phyloP scores from a whole-genome alignment of 2,888 invertebrate genomes.

The Idaea straminata region DNA sequence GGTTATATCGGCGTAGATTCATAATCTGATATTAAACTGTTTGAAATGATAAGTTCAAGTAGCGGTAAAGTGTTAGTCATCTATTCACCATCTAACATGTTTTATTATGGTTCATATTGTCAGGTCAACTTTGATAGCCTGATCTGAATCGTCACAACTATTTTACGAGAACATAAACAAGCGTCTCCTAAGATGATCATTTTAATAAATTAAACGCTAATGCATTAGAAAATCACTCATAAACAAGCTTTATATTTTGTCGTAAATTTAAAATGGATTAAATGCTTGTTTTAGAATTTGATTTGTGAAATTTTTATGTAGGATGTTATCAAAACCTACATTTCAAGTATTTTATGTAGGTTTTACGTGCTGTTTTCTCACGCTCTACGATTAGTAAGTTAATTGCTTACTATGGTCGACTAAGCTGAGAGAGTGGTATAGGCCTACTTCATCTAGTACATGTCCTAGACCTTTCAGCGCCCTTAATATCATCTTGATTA shows the following conservation, averaged over 20 bases:
- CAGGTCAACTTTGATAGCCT: slow-evolving; percentile 1
- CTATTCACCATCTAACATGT: neutral
- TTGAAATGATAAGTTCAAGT: neutral
- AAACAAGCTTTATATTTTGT: neutral
- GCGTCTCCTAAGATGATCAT: neutral
- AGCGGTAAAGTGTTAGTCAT: slow-evolving; percentile 5
- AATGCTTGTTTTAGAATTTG: neutral
- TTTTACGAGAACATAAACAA: neutral
- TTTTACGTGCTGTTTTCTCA: slow-evolving; percentile 10
- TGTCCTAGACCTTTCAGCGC: too few species aligned
- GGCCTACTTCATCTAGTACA: too few species aligned
- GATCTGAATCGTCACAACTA: neutral
- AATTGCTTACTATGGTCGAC: too few species aligned
- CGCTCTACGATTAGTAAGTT: neutral
- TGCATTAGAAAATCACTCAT: neutral
- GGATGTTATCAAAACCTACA: neutral
- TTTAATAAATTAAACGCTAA: slow-evolving; percentile 4
- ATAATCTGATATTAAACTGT: slow-evolving; percentile 1
- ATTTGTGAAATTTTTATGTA: slow-evolving; percentile 6
- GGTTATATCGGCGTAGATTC: neutral
- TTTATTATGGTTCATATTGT: slow-evolving; percentile 11
- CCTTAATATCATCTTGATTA: too few species aligned
- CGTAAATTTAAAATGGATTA: neutral
- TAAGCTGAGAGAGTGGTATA: too few species aligned
- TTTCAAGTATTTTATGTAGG: neutral